phyloP scores from a whole-genome alignment of 2,797 vertebrate species.

The Hippocampus kuda region DNA sequence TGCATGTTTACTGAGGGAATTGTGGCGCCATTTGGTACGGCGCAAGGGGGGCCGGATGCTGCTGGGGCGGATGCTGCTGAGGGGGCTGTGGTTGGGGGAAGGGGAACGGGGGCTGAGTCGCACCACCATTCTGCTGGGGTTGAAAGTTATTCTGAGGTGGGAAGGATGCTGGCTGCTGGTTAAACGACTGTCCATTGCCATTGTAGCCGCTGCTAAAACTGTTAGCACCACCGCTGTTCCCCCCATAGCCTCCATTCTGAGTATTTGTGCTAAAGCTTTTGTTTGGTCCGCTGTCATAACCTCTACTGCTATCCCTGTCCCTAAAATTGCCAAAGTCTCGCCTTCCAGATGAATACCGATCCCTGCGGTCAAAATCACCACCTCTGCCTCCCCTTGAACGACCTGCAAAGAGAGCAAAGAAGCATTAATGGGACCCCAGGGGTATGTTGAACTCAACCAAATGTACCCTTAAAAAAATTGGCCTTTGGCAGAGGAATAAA shows the following conservation, averaged over 20 bases:
- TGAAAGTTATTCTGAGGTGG: slow-evolving; percentile 78
- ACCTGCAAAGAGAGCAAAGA: slow-evolving; percentile 61
- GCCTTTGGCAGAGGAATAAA: slow-evolving; percentile 23
- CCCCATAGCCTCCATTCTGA: slow-evolving; percentile 82
- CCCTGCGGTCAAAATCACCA: slow-evolving; percentile 81
- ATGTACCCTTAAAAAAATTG: slow-evolving; percentile 14
- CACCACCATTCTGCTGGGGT: slow-evolving; percentile 75
- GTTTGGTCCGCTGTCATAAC: slow-evolving; percentile 79
- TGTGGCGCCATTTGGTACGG: slow-evolving; percentile 89
- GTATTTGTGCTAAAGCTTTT: slow-evolving; percentile 80
- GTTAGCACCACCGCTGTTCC: slow-evolving; percentile 42
- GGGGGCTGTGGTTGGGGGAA: slow-evolving; percentile 70
- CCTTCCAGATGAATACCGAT: slow-evolving; percentile 92
- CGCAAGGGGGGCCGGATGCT: slow-evolving; percentile 71
- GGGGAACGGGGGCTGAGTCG: slow-evolving; percentile 78
- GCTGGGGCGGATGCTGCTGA: slow-evolving; percentile 62
- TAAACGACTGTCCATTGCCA: slow-evolving; percentile 79
- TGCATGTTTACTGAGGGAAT: slow-evolving; percentile 83
- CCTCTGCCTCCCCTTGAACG: slow-evolving; percentile 95
- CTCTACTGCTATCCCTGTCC: slow-evolving; percentile 85
- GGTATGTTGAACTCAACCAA: not conserved
- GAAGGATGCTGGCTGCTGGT: slow-evolving; percentile 71
- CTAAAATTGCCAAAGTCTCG: slow-evolving; percentile 88
- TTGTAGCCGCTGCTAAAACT: slow-evolving; percentile 61
- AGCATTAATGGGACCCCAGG: not conserved